Conservation (phyloP, 1,140 invertebrate species). For the Metopolophium dirhodum region DNA sequence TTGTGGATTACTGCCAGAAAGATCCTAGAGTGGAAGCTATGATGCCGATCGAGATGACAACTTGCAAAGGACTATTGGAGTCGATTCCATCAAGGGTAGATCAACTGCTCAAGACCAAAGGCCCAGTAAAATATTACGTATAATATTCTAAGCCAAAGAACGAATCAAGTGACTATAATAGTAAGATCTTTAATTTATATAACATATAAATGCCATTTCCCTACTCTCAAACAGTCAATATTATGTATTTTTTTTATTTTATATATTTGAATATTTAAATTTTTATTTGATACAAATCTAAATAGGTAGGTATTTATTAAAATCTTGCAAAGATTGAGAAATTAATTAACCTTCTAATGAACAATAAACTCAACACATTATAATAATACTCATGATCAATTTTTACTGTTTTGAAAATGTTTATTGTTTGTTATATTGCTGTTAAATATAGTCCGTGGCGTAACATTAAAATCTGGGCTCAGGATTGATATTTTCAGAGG, state of each 20-base stretch:
- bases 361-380: neutral
- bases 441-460: neutral
- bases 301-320: neutral
- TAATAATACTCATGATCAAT: neutral
- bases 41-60: neutral
- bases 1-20: neutral
- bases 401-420: neutral
- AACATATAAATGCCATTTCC: neutral
- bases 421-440: neutral
- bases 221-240: neutral
- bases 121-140: neutral
- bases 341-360: neutral
- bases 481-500: neutral
- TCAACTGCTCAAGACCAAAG: neutral
- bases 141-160: neutral
- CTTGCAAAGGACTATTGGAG: neutral
- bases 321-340: neutral
- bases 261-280: neutral
- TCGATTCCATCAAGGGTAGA: neutral
- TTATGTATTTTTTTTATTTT: constrained; percentile 7
- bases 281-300: neutral
- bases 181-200: neutral
- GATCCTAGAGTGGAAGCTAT: neutral
- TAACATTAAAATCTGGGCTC: neutral
- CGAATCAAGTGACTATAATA: neutral